These are phyloP conservation scores for Pipistrellus pygmaeus DNA, from an alignment of 2,797 vertebrate species.

Conservation along the genomic window DNA sequence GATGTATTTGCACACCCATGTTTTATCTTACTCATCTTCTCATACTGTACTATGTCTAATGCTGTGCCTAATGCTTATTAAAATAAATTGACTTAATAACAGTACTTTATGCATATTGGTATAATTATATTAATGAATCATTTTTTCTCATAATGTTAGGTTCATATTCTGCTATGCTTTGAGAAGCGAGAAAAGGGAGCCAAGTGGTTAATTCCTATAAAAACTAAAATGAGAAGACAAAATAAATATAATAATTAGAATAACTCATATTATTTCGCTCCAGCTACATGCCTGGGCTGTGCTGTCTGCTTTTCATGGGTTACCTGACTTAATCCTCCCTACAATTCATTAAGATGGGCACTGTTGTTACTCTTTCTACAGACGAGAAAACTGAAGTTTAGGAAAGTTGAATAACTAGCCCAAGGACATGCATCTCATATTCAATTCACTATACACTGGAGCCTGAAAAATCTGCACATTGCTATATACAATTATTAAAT, in stretches of 20 bases:
- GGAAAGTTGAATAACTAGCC: neutral
- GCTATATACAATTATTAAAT: neutral
- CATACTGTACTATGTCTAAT: neutral
- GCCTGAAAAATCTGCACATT: neutral
- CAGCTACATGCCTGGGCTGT: neutral
- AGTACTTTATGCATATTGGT: neutral
- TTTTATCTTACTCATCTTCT: constrained; percentile 24
- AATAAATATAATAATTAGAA: constrained; percentile 28
- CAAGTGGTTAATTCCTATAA: constrained; percentile 17
- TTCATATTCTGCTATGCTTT: constrained; percentile 4
- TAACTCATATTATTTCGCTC: neutral
- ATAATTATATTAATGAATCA: constrained; percentile 44
- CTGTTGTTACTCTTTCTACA: neutral
- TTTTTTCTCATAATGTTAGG: constrained; percentile 14
- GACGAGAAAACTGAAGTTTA: neutral
- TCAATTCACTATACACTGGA: neutral
- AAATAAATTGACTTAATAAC: constrained; percentile 45
- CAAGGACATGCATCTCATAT: neutral
- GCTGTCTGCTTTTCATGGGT: neutral
- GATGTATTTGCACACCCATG: neutral
- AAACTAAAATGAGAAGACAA: neutral
- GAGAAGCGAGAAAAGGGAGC: neutral
- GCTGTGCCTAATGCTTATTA: neutral
- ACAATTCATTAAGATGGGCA: neutral
- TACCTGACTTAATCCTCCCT: neutral